Evolutionary conservation across 2,888 invertebrate genomes (phyloP).

Genomic region (Steinernema scapterisci): DNA sequence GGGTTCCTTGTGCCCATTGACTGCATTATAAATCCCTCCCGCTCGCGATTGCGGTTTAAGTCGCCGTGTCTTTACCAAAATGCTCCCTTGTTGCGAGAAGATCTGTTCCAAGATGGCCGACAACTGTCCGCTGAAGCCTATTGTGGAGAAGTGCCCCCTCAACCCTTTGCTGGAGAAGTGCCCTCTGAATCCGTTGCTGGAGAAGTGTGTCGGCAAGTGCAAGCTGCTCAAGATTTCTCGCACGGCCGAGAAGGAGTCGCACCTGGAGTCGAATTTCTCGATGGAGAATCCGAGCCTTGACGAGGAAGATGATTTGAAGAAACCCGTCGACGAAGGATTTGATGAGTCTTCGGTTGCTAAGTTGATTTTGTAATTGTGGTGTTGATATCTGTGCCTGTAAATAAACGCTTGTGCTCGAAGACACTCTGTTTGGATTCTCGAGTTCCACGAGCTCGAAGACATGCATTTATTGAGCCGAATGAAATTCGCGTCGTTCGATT

Average conservation of each 20-base stretch:
- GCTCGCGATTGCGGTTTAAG: not conserved
- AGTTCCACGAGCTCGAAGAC: too few species aligned
- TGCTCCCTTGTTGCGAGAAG: slow-evolving; percentile 15
- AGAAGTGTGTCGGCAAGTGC: slow-evolving; percentile 1
- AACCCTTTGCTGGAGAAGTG: not conserved
- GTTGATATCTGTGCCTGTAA: not conserved
- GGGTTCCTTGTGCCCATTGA: not conserved
- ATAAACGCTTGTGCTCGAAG: not conserved
- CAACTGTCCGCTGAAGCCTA: not conserved
- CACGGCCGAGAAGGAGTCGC: not conserved
- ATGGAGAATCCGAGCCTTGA: not conserved
- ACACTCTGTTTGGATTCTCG: too few species aligned
- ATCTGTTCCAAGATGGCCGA: not conserved
- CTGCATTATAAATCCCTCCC: not conserved
- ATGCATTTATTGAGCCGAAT: too few species aligned
- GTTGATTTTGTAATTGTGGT: not conserved
- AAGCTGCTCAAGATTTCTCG: not conserved
- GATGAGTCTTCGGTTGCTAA: slow-evolving; percentile 12
- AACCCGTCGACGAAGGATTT: not conserved
- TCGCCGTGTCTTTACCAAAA: not conserved
- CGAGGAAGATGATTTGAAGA: not conserved
- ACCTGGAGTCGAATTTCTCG: not conserved
- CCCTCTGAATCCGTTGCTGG: not conserved
- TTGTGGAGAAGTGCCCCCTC: slow-evolving; percentile 16
- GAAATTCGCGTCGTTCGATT: too few species aligned